Conservation (phyloP, 2,113 vertebrate genomes). For the Oryzias woworae region DNA sequence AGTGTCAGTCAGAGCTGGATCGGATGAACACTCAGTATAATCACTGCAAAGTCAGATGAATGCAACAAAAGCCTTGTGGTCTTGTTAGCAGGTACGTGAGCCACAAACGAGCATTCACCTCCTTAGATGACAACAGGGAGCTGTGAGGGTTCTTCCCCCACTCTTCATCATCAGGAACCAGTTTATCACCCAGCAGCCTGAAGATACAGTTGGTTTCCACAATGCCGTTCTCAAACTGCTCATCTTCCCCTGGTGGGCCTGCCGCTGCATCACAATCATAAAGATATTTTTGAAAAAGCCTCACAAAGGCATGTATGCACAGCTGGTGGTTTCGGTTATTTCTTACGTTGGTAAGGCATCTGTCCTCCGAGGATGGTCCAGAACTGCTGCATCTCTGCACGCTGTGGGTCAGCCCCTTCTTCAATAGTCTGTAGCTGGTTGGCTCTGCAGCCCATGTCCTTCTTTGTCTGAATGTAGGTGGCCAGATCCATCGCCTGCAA, state of each 20-base stretch:
- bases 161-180: conserved; percentile 94
- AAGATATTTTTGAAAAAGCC: background rate
- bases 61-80: background rate
- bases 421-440: conserved; percentile 86
- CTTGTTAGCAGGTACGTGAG: background rate
- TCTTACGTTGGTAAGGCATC: conserved; percentile 83
- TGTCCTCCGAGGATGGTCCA: conserved; percentile 94
- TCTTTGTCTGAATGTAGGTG: conserved; percentile 91
- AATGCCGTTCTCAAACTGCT: conserved; percentile 91
- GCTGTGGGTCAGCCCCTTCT: conserved; percentile 86
- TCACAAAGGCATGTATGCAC: background rate
- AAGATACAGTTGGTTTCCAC: conserved; percentile 99
- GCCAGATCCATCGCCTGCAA: conserved; percentile 90
- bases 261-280: conserved; percentile 73
- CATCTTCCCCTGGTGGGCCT: conserved; percentile 91
- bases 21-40: background rate
- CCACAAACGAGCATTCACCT: conserved; percentile 74
- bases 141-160: conserved; percentile 93
- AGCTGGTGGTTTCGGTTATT: background rate
- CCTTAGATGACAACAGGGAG: conserved; percentile 86
- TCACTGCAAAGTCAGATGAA: background rate
- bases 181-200: conserved; percentile 89
- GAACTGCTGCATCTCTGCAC: conserved; percentile 86
- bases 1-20: background rate
- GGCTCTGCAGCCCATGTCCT: conserved; percentile 94